Evolutionary conservation across 2,888 invertebrate genomes (phyloP).

Genomic region (Brachynemurus nebulosus): DNA sequence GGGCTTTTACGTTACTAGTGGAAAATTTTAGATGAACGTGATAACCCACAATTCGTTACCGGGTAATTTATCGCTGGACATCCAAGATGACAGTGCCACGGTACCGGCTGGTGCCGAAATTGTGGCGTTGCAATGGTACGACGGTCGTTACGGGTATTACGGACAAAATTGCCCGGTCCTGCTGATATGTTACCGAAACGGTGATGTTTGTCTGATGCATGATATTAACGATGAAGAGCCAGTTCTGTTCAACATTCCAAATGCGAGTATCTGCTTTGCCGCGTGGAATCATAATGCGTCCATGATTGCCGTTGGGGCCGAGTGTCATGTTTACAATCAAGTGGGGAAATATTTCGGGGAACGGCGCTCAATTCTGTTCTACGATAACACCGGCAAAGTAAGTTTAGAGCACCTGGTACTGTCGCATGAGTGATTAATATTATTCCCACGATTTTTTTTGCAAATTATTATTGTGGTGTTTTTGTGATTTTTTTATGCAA

Average conservation of each 20-base stretch:
- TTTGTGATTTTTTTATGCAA: no score
- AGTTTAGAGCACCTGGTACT: no score
- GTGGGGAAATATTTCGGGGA: slow-evolving; percentile 39
- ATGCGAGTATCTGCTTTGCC: slow-evolving; percentile 66
- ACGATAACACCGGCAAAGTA: slow-evolving; percentile 65
- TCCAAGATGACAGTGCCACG: no score
- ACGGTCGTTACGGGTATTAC: slow-evolving; percentile 56
- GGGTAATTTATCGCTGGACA: no score
- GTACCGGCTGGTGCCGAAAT: no score
- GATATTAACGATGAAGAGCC: slow-evolving; percentile 82
- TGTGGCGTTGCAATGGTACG: slow-evolving; percentile 77
- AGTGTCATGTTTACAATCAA: no score
- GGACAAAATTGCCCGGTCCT: slow-evolving; percentile 58
- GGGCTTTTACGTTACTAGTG: no score
- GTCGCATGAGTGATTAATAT: no score
- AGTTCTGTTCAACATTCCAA: slow-evolving; percentile 66
- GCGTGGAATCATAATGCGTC: slow-evolving; percentile 91
- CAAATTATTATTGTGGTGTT: no score
- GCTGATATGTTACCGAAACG: slow-evolving; percentile 78
- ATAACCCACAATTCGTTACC: no score
- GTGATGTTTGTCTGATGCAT: slow-evolving; percentile 77
- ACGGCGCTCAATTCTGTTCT: slow-evolving; percentile 79
- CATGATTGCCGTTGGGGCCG: slow-evolving; percentile 75
- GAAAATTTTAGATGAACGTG: no score
- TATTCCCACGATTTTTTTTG: no score